Base-by-base conservation (phyloP, 2,888 invertebrate genomes). In the Ptilodon capucinus region DNA sequence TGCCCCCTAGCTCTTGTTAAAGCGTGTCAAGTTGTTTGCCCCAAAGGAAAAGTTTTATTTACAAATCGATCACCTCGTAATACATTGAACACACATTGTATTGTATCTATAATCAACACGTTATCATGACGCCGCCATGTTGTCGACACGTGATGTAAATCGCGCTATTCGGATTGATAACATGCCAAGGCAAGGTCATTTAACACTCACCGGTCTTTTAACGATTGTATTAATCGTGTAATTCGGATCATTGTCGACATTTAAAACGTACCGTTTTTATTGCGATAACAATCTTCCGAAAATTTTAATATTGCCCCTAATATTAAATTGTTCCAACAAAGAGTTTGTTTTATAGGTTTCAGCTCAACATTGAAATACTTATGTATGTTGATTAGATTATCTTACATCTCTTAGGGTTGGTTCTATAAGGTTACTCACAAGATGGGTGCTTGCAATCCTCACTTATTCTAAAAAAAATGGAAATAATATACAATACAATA, bases 131-230 rank as follows among this genome's bases (percentile, higher is more conserved):
- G 46, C 40, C 38, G 35, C 23, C 47, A 41, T 57, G 54, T 54
- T 60, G 51, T 34, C 30, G 25, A 49, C 48, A 46, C 48, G 49
- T 51, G 21, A 51, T 28, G 19, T 40, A 28, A 47, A 25, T 53
- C 46, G 42, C 44, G 45, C 51, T 48, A 54, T 56, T 39, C 36
- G 23, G 25, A 17, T 57, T 60, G 54, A 57, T 57, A 60, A 45
- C 35, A 7, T 16, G 13, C 42, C 39, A 3, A 28, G 39, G 14
- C 35, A 53, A 59, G 58, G 62, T 49, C 51, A 38, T 13, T 4
- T 5, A 14, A 13, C 32, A 14, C 32, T 32, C 16, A 7, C 17
- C 5, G 4, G 16, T 4, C 35, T 17, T 60, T 45, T 49, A 28
- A 52, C 45, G 38, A 18, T 11, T 35, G 7, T 28, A 28, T 48